Conservation (phyloP, 1,140 invertebrate species). For the Drosophila guanche region DNA sequence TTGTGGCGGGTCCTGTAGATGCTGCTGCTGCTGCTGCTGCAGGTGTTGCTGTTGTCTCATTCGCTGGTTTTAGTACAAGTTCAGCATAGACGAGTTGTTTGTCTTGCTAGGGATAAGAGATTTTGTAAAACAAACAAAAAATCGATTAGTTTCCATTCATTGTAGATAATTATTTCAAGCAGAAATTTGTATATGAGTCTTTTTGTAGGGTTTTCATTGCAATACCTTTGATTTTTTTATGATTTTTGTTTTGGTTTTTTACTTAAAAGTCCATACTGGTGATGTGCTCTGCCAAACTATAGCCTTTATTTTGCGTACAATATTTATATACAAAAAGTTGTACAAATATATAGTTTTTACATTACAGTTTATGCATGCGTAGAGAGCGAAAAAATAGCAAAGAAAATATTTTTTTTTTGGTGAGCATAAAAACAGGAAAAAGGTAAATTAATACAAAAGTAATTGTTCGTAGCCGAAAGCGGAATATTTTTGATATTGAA, state of each 20-base stretch:
- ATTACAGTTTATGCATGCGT: conserved; percentile 38
- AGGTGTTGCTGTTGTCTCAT: conserved; percentile 80
- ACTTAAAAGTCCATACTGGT: conserved; percentile 81
- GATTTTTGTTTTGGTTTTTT: conserved; percentile 38
- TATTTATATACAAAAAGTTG: conserved; percentile 43
- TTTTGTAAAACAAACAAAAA: not conserved
- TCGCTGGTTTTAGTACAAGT: conserved; percentile 84
- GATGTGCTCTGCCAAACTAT: conserved; percentile 80
- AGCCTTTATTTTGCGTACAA: conserved; percentile 61
- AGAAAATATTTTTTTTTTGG: conserved; percentile 48
- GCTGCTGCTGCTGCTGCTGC: conserved; percentile 65
- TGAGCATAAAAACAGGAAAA: conserved; percentile 38
- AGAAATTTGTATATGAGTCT: not conserved
- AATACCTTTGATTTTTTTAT: conserved; percentile 50
- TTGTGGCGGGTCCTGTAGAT: conserved; percentile 29
- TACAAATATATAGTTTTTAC: conserved; percentile 47
- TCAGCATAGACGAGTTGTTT: conserved; percentile 86
- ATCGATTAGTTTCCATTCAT: conserved; percentile 6
- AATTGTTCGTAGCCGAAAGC: conserved; percentile 44
- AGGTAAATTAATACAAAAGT: conserved; percentile 34
- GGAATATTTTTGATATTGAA: too few relatives aligned
- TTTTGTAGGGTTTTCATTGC: conserved; percentile 29
- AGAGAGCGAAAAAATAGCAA: conserved; percentile 57
- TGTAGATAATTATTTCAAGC: not conserved
- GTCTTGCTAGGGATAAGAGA: conserved; percentile 59